Base-by-base conservation (phyloP, 2,113 vertebrate species). In the Callospermophilus lateralis region DNA sequence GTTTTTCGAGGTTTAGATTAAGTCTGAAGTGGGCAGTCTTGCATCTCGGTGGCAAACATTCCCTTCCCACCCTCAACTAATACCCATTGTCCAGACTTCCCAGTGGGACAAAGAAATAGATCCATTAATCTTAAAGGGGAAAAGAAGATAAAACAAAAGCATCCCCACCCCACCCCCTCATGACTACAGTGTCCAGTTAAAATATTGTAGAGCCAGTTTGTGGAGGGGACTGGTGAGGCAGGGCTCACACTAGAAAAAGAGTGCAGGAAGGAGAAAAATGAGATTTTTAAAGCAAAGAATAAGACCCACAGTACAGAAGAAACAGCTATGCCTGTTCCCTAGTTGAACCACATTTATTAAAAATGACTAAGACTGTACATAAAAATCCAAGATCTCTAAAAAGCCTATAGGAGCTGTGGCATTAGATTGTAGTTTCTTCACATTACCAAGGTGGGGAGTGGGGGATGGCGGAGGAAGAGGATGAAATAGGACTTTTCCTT, bases 261-360 rank as follows among this genome's bases (percentile, higher is more conserved):
- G 19, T 39, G 55, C 39, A 70, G 34, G 13, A 79, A 4, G 55
- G 53, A 45, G 53, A 58, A 93, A 89, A 92, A 48, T 22, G 22
- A 79, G 24, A 48, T 55, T 70, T 73, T 72, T 17, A 15, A 78
- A 61, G 51, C 37, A 67, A 77, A 86, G n/a, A 32, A 42, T 53
- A 84, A 88, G 93, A 53, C 17, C 70, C 85, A 28, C 5, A 15
- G 51, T 65, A 97, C 91, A 95, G 83, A 96, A 97, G 90, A 96
- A 94, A 96, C 92, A 95, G 80, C 87, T 96, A 2, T 92, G 76
- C 63, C 87, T 30, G 9, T 85, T 98, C 96, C 97, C 97, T 83
- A 89, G 89, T 81, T 89, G 96, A 97, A 98, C 92, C 89, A 99
- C 98, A 96, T 99, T 99, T 99, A 99, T 99, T 99, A 98, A 99